Evolutionary conservation across 2,888 invertebrate species (phyloP).

Genomic region (Himalopsyche kuldschensis): DNA sequence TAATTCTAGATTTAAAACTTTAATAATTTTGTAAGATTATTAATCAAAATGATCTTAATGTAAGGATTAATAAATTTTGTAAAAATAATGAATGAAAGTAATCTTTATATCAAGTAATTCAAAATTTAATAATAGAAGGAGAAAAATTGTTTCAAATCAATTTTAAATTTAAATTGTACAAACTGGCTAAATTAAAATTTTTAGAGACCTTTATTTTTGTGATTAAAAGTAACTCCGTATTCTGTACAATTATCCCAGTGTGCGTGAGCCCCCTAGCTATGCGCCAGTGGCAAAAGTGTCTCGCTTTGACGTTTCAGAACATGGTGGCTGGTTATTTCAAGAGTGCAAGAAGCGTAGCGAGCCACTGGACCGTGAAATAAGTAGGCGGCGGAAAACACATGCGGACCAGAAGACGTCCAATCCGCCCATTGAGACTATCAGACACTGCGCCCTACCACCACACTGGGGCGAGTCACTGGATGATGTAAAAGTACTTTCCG

Average conservation of each 20-base stretch:
- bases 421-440: neutral
- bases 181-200: too few species aligned
- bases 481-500: neutral
- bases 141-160: too few species aligned
- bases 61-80: too few species aligned
- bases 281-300: neutral
- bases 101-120: too few species aligned
- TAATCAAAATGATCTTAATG: too few species aligned
- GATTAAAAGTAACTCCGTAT: too few species aligned
- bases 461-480: neutral
- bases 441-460: neutral
- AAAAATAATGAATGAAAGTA: too few species aligned
- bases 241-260: neutral
- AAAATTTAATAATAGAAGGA: too few species aligned
- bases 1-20: too few species aligned
- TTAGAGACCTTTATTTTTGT: too few species aligned
- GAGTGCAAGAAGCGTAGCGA: constrained; percentile 32
- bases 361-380: constrained; percentile 38
- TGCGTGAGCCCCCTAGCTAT: neutral
- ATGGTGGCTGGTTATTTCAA: constrained; percentile 24
- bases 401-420: neutral
- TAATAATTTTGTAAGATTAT: too few species aligned
- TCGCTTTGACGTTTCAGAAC: neutral
- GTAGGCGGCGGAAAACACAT: constrained; percentile 16
- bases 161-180: too few species aligned